phyloP scores from a whole-genome alignment of 1,140 invertebrate genomes.

The Apis florea region DNA sequence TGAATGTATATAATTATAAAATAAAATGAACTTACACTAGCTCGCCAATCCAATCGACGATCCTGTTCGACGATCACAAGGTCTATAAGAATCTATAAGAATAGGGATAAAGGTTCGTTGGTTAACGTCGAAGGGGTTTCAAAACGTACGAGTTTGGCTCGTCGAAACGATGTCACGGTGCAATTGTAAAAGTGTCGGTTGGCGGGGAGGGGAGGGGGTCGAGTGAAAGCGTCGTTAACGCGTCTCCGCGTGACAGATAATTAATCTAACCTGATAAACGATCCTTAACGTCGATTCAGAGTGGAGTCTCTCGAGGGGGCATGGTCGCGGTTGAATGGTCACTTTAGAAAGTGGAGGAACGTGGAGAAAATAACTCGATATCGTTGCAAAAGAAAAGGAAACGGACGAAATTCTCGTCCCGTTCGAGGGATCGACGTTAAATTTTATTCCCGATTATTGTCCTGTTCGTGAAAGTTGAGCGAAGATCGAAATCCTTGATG shows the following conservation, averaged over 20 bases:
- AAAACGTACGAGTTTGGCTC: slow-evolving; percentile 15
- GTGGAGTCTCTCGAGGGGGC: background rate
- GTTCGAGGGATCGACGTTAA: too few species aligned
- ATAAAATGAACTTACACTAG: too few species aligned
- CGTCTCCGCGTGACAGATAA: slow-evolving; percentile 23
- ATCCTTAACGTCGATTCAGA: slow-evolving; percentile 5
- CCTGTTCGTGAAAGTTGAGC: too few species aligned
- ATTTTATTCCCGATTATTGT: too few species aligned
- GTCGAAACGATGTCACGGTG: slow-evolving; percentile 26
- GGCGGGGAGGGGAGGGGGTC: background rate
- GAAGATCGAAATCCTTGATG: too few species aligned
- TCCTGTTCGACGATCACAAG: too few species aligned
- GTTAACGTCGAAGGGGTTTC: slow-evolving; percentile 24
- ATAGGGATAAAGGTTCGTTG: too few species aligned
- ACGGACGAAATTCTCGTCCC: too few species aligned
- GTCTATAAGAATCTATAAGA: too few species aligned
- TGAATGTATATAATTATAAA: too few species aligned
- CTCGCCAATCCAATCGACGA: too few species aligned
- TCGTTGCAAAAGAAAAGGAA: background rate
- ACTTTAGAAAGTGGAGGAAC: slow-evolving; percentile 8
- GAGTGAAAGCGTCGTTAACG: slow-evolving; percentile 37
- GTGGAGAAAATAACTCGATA: background rate
- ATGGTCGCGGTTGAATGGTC: slow-evolving; percentile 7
- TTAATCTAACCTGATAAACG: slow-evolving; percentile 36
- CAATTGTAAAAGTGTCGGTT: slow-evolving; percentile 17